Evolutionary conservation across 2,888 invertebrate genomes (phyloP), one percentile per base, ranked within the genome.

Genomic region (Seira ritae): DNA sequence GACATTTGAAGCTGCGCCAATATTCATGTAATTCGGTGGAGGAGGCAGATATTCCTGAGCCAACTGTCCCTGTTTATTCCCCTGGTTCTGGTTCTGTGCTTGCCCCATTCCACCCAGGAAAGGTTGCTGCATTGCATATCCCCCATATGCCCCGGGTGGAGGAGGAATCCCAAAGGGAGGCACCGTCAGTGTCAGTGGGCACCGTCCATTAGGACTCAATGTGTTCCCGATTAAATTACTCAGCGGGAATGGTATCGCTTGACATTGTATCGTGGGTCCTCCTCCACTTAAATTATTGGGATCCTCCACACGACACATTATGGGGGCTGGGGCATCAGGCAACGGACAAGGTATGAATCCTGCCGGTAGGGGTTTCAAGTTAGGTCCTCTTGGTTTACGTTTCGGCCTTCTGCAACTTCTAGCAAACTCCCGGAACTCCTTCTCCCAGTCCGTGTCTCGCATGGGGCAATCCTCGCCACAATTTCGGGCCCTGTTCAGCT

Each of bases 291-390:
- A 31, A 8, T 31, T 31, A 17, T 24, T 71, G 0, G 78, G 71
- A 66, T 78, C 71, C 1, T 60, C 46, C 10, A 78, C 71, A 4
- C 78, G 37, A 20, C 78, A 78, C 46, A 78, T 62, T 23, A 78
- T 50, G 19, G 78, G 65, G 46, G 78, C 65, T 8, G 31, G 31
- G 12, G 17, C 46, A 17, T 70, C 71, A 4, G 78, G 78, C 12
- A 78, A 20, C 17, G 78, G 78, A 8, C 78, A 78, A 8, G 78
- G 78, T 1, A 78, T 46, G 19, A 78, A 71, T 15, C 78, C 78
- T 0, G 78, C 42, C 8, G 78, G 78, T 12, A 69, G 55, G 0
- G 69, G 62, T 50, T 78, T 78, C 24, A 37, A 8, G 8, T 31
- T 31, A 31, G 31, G 31, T 50, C 22, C 15, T 46, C 12, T 20